Base-by-base conservation (phyloP, 1,140 invertebrate genomes). In the Drosophila ananassae region DNA sequence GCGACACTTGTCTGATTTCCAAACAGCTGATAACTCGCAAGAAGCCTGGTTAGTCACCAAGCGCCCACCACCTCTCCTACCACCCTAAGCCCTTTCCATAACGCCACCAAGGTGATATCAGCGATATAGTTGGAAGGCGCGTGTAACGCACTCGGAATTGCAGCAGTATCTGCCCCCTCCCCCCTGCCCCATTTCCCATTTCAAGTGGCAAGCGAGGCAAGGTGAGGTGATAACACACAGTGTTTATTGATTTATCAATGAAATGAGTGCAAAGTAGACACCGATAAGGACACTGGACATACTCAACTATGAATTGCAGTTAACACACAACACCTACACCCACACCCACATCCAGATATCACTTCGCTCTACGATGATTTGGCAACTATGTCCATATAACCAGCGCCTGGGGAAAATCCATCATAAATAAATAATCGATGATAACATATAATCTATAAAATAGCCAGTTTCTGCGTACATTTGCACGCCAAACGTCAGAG, bases 1-100 rank as follows among this genome's bases (percentile, higher is more conserved):
- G 56, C 75, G 72, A 61, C 82, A 85, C 82, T 85, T 85, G 74
- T 85, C 77, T 81, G 82, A 85, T 85, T 85, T 85, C 74, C 82
- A 85, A 78, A 81, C 75, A 87, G 74, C 63, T 85, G 82, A 85
- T 85, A 87, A 87, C 50, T 53, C 46, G 28, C 53, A 34, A 44
- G 51, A 46, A 75, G 39, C 51, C 72, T 74, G 17, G 72, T 84
- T 84, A 84, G 81, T 84, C 81, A 84, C 83, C 67, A 59, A 24
- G 39, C 60, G 55, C 30, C 60, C 9, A 47, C 34, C 41, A 10
- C 46, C 17, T 17, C 17, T 17, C 17, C 17, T 17, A 17, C 17
- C 17, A 17, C 30, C 39, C 13, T 57, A 12, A 47, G 2, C 13
- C 30, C 39, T 1, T 50, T n/a, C 8, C n/a, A n/a, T n/a, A n/a